Evolutionary conservation across 2,797 vertebrate genomes (phyloP), one percentile per base, ranked within the genome.

Genomic region (Argya squamiceps): DNA sequence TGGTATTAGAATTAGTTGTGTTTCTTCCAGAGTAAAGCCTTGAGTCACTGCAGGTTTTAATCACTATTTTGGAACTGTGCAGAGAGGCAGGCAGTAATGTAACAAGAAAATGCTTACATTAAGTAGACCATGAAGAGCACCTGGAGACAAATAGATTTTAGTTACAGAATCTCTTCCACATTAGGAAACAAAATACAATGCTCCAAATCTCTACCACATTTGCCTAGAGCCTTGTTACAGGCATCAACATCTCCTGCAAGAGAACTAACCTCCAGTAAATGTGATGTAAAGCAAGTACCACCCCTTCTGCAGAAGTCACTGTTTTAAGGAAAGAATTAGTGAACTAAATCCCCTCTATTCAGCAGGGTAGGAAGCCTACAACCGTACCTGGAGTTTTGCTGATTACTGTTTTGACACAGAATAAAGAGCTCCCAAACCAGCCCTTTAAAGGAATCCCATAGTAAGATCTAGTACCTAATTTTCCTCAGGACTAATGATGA

Each of bases 341-440:
- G 11, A 81, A 46, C 4, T 10, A 36, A 1, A 10, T 4, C 20
- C 6, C 11, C 15, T 19, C 0, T 41, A 2, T 17, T 56, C 46
- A 74, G 9, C 8, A 62, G 4, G 1, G 9, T 12, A 41, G 6
- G 12, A 88, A 44, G 4, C 1, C 2, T 10, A 16, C 4, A 15
- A 0, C 0, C 3, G 5, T 1, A 0, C 2, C 6, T 8, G 1
- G 22, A n/a, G 1, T 5, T 59, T 37, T 22, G 1, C 3, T 17
- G 18, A 3, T 23, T 34, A 8, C 2, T 53, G 7, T 17, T 56
- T 56, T 17, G 1, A 44, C 5, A 16, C 8, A 4, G 3, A 13
- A 26, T 10, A 59, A 59, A 81, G 15, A 71, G 2, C 9, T 68
- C 15, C 8, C 9, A 47, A 69, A 62, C 0, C 3, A 70, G 8